A percentile compares a stretch with the other conserved stretches of the same genome.
Conservation (phyloP, 2,797 vertebrate genomes). For the Otus scops region DNA sequence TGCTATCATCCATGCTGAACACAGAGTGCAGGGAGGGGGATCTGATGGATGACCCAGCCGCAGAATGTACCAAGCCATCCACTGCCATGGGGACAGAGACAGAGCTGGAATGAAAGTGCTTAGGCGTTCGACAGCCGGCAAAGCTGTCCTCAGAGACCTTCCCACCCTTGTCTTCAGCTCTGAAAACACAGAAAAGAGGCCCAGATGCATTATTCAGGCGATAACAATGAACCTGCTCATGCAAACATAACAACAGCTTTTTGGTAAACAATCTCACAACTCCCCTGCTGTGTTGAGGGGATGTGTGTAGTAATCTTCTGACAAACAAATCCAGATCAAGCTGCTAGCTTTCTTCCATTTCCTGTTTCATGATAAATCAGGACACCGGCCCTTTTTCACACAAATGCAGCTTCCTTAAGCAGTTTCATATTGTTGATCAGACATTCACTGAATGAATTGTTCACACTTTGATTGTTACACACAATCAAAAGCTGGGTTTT, state of each 20-base stretch:
- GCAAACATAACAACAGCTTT: slow-evolving; percentile 53
- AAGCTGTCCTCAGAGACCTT: slow-evolving; percentile 77
- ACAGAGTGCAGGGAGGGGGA: slow-evolving; percentile 83
- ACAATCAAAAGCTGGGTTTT: slow-evolving; percentile 60
- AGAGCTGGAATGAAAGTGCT: slow-evolving; percentile 84
- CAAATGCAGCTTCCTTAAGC: slow-evolving; percentile 1
- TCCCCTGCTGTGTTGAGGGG: slow-evolving; percentile 25
- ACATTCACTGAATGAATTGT: slow-evolving; percentile 52
- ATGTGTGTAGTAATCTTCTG: slow-evolving; percentile 2
- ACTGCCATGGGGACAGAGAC: slow-evolving; percentile 81
- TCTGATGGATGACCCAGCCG: slow-evolving; percentile 78
- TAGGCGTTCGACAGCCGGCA: slow-evolving; percentile 73
- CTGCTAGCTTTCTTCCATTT: slow-evolving; percentile 38
- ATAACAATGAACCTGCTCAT: slow-evolving; percentile 52
- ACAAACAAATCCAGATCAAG: slow-evolving; percentile 36
- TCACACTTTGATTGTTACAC: slow-evolving; percentile 70
- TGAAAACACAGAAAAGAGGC: slow-evolving; percentile 70
- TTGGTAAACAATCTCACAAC: slow-evolving; percentile 53
- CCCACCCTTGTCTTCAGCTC: slow-evolving; percentile 81
- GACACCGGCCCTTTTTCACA: background rate
- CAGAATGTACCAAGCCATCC: slow-evolving; percentile 81
- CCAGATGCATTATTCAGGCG: slow-evolving; percentile 55
- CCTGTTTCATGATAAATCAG: slow-evolving; percentile 39
- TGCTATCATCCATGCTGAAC: slow-evolving; percentile 81
- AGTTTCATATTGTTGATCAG: slow-evolving; percentile 34